Evolutionary conservation across 2,888 invertebrate species (phyloP).

Genomic region (Rotaria socialis): DNA sequence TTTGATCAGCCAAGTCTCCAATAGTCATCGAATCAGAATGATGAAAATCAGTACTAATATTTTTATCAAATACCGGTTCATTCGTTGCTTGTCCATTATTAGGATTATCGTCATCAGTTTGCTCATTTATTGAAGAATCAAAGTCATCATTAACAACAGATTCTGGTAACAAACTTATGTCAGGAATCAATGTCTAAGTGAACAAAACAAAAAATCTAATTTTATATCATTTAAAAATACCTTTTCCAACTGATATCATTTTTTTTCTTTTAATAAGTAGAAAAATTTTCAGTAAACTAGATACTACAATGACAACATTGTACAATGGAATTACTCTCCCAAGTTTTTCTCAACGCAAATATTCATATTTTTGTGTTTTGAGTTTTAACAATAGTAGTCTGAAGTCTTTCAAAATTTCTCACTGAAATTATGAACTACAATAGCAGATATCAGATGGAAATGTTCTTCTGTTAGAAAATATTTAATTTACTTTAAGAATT

Average conservation of each 20-base stretch:
- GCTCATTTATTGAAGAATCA: background rate
- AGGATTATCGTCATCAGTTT: background rate
- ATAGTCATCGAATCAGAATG: background rate
- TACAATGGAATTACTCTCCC: too few species aligned
- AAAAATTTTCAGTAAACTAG: too few species aligned
- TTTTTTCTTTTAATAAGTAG: too few species aligned
- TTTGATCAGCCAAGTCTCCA: background rate
- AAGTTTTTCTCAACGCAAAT: too few species aligned
- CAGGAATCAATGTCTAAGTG: background rate
- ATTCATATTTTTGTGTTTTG: too few species aligned
- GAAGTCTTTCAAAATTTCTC: too few species aligned
- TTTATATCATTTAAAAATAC: too few species aligned
- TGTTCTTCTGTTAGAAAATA: background rate
- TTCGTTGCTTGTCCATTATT: background rate
- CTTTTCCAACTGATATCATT: too few species aligned
- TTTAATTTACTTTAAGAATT: background rate
- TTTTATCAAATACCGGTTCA: background rate
- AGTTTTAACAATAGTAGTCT: too few species aligned
- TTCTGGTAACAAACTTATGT: background rate
- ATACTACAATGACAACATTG: too few species aligned
- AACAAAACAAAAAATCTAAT: background rate
- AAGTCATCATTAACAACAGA: background rate
- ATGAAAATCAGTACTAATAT: background rate
- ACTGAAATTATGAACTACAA: too few species aligned
- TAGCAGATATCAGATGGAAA: too few species aligned